Evolutionary conservation across 2,888 invertebrate species (phyloP), one percentile per base, ranked within the genome.

Genomic region (Allacma fusca): DNA sequence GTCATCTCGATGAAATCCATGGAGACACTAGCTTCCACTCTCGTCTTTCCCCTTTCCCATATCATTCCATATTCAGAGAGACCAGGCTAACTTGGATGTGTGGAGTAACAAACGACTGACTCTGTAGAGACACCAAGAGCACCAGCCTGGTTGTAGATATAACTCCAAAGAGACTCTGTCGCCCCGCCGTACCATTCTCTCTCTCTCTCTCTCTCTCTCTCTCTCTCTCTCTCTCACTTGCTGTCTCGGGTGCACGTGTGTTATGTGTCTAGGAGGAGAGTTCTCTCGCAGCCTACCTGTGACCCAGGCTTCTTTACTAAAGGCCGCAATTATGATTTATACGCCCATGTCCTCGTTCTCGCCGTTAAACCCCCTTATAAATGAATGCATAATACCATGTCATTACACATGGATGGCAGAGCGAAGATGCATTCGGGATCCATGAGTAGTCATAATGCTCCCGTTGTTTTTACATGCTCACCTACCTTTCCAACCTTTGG

Each of bases 1-100:
- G 78, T 78, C 78, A 78, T 78, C 78, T 74, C 44, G 72, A 67
- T 64, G 64, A 76, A 78, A 73, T 76, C 76, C 78, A 73, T 29
- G 23, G 76, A 76, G 76, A 76, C 72, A 72, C 44, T 5, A 74
- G 50, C 75, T 71, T 75, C 75, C 68, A 62, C 69, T 70, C 70
- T 78, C 75, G 64, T 75, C 70, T 70, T 78, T 78, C 74, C 65
- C 65, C 75, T 78, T 69, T 70, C 40, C 75, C 65, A 64, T 75
- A 78, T 78, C 78, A 78, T 75, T 75, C 69, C 75, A 78, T 50
- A 78, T 70, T 75, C 71, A 78, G 65, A 70, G 65, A 70, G 74
- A 74, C 72, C 72, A 72, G 34, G 59, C 68, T 23, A 68, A 68
- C 40, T 68, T 23, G 21, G 34, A 68, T 68, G 68, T 68, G 68